Base-by-base conservation (phyloP, 2,797 vertebrate genomes). In the Hylomyscus alleni region DNA sequence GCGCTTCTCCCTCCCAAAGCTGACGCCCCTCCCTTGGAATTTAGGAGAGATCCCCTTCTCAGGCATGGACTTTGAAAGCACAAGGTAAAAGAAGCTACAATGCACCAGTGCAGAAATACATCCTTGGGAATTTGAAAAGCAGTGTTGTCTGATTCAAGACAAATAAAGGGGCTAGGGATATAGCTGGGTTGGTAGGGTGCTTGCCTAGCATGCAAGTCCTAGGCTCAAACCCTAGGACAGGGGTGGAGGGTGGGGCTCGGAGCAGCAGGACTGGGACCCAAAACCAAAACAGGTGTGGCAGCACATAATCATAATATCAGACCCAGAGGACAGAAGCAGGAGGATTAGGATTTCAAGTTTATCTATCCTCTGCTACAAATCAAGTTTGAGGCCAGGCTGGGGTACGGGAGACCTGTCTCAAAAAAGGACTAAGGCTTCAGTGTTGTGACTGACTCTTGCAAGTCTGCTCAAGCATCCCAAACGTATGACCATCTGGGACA, bases 11-110 rank as follows among this genome's bases (percentile, higher is more conserved):
- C 78, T 22, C 78, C 52, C 34, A 37, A 52, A 80, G 50, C 50
- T n/a, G 12, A 3, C 1, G 40, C 1, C 4, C 29, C 29, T 44
- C 10, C 44, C 0, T 0, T 1, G 20, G 44, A 29, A 11, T 11
- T 47, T 26, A 19, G 76, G 76, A 15, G 24, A 15, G 40, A 29
- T 50, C 37, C 22, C 22, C 73, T 76, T 47, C 40, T 40, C 73
- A 47, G 37, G 40, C 40, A 75, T 26, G 37, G 20, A 5, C 22
- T 76, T 29, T 76, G 24, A 47, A 29, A 77, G 75, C 37, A 77
- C 75, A 50, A 17, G 26, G 50, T 9, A 77, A 44, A 77, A 77
- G 75, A 77, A 31, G 44, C 44, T 77, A 31, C 44, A 75, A 75
- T 13, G 73, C 5, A 4, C 22, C 22, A 76, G 47, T 24, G n/a